phyloP scores from a whole-genome alignment of 1,140 invertebrate species.

The Periplaneta americana region DNA sequence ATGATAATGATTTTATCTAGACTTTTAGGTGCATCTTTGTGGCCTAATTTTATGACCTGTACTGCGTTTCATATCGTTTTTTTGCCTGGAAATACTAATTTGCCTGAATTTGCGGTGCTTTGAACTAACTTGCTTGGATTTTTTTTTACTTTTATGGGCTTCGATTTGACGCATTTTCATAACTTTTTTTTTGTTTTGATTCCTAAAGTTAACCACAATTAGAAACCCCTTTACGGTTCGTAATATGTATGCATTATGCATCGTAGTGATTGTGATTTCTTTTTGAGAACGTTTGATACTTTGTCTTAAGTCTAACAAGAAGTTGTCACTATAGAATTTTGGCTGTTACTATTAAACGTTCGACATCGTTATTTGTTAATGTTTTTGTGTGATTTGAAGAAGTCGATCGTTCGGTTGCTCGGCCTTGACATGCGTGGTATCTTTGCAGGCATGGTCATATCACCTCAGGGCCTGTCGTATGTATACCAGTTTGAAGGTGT shows the following conservation, averaged over 20 bases:
- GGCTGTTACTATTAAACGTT: background rate
- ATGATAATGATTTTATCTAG: background rate
- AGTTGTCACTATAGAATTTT: background rate
- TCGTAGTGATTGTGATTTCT: background rate
- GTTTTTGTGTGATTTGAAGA: background rate
- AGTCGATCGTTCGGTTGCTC: background rate
- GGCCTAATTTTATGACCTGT: background rate
- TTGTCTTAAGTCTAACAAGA: background rate
- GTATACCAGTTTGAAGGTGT: conserved; percentile 2
- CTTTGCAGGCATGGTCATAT: background rate
- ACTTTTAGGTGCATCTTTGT: background rate
- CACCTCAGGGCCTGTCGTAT: background rate
- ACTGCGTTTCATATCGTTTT: background rate
- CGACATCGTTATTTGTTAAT: background rate
- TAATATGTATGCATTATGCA: background rate
- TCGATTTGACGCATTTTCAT: too few relatives aligned
- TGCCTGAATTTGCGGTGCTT: background rate
- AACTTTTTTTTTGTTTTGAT: too few relatives aligned
- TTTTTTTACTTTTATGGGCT: background rate
- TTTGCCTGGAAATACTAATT: background rate
- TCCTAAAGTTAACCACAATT: too few relatives aligned
- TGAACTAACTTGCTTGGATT: background rate
- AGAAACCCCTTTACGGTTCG: background rate
- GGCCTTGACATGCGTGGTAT: background rate
- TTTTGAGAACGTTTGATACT: background rate